Conservation (phyloP, 2,888 invertebrate species). For the Atherix ibis region DNA sequence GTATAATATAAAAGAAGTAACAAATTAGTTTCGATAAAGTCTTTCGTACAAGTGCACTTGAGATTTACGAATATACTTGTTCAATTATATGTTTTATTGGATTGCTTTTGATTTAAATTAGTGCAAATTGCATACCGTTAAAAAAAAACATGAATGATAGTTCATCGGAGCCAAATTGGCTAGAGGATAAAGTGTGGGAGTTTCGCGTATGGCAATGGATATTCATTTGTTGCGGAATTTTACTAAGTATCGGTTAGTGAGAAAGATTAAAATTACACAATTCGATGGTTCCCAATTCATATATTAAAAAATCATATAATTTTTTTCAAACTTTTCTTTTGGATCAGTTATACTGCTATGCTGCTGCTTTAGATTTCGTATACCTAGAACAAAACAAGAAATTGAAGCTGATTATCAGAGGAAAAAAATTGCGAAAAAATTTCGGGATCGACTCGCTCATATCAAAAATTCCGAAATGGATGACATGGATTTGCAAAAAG, state of each 20-base stretch:
- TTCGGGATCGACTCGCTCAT: constrained; percentile 61
- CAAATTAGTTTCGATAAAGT: too few relatives aligned
- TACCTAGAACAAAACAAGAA: constrained; percentile 88
- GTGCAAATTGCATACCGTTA: too few relatives aligned
- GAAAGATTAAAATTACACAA: constrained; percentile 2
- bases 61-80: too few relatives aligned
- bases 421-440: constrained; percentile 65
- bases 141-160: too few relatives aligned
- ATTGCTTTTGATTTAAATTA: too few relatives aligned
- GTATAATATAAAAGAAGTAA: too few relatives aligned
- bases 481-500: constrained; percentile 33
- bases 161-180: constrained; percentile 57
- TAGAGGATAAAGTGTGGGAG: constrained; percentile 53
- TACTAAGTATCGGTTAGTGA: constrained; percentile 43
- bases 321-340: neutral
- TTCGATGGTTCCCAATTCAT: neutral
- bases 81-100: too few relatives aligned
- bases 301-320: constrained; percentile 1
- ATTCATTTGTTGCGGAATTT: constrained; percentile 48
- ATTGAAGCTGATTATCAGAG: constrained; percentile 86
- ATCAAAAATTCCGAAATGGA: constrained; percentile 81
- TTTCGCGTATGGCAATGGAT: constrained; percentile 72
- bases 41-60: too few relatives aligned
- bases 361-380: constrained; percentile 79
- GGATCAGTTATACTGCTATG: constrained; percentile 66